Base-by-base conservation (phyloP, 2,888 invertebrate genomes). In the Acleris cristana region DNA sequence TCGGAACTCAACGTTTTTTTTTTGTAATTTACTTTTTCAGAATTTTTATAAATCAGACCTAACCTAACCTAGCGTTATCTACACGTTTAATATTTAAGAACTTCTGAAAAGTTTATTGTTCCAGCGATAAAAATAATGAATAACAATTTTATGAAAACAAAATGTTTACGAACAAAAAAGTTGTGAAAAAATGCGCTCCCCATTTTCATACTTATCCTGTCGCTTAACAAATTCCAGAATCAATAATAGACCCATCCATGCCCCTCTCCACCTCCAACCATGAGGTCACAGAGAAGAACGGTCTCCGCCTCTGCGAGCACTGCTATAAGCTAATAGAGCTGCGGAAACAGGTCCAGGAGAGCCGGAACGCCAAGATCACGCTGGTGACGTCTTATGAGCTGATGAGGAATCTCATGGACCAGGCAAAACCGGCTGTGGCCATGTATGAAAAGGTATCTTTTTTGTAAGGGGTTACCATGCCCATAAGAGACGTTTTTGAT, bases 381-480 rank as follows among this genome's bases (percentile, higher is more conserved):
- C 94, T 98, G 40, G 95, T 96, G 71, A 95, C 97, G 49, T 94
- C 97, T 44, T 99, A 99, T 85, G 96, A 96, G 65, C 95, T 96
- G 83, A 95, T 99, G 89, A 94, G 95, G 74, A 94, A 95, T 62
- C 91, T 96, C 65, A 96, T 97, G 85, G 95, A 95, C 65, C 96
- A 97, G 77, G 96, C 97, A 1, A 94, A 88, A 56, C 95, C 95
- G 0, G 94, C 95, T 71, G 94, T 95, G 53, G 94, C 94, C 68
- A 94, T 95, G 93, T 95, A 95, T 85, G 87, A 93, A 70, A 95
- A 95, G 91, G 94, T 94, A 80, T 14, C 63, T 51, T n/a, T 66
- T 45, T 1, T n/a, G n/a, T n/a, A n/a, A n/a, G n/a, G n/a, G n/a
- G n/a, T n/a, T n/a, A n/a, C n/a, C n/a, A n/a, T n/a, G n/a, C n/a